phyloP scores from a whole-genome alignment of 2,797 vertebrate genomes.

The Thunnus albacares region DNA sequence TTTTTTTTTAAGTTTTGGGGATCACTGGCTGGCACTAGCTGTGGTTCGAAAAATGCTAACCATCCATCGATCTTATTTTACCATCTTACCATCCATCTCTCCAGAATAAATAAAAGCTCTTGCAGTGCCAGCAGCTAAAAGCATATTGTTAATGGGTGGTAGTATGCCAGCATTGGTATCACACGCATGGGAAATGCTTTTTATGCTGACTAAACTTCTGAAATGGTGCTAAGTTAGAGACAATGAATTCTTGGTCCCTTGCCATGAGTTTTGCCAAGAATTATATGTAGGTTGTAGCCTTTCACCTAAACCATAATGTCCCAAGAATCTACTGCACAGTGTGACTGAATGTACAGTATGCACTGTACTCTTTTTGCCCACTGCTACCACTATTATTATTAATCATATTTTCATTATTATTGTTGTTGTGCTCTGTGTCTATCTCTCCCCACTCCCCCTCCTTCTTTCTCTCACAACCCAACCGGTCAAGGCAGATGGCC shows the following conservation, averaged over 20 bases:
- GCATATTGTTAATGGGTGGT: not conserved
- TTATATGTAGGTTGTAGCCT: slow-evolving; percentile 18
- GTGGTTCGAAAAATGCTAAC: too few species aligned
- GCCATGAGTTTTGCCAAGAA: slow-evolving; percentile 6
- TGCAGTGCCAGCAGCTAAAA: not conserved
- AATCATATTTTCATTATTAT: too few species aligned
- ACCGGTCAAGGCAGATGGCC: too few species aligned
- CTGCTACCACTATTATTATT: too few species aligned
- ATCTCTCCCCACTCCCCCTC: too few species aligned
- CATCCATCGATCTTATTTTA: too few species aligned
- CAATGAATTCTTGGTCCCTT: not conserved
- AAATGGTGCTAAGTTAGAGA: slow-evolving; percentile 19
- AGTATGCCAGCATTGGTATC: not conserved
- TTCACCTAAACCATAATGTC: not conserved
- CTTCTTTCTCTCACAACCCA: too few species aligned
- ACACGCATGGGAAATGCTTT: not conserved
- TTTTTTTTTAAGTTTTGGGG: too few species aligned
- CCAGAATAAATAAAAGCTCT: not conserved
- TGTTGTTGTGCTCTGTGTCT: too few species aligned
- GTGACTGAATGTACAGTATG: slow-evolving; percentile 25
- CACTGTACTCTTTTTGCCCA: not conserved
- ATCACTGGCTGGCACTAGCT: not conserved
- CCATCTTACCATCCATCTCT: not conserved
- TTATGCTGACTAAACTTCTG: slow-evolving; percentile 12
- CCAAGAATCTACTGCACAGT: slow-evolving; percentile 1